phyloP scores from a whole-genome alignment of 2,113 vertebrate genomes.

The Pristiophorus japonicus region DNA sequence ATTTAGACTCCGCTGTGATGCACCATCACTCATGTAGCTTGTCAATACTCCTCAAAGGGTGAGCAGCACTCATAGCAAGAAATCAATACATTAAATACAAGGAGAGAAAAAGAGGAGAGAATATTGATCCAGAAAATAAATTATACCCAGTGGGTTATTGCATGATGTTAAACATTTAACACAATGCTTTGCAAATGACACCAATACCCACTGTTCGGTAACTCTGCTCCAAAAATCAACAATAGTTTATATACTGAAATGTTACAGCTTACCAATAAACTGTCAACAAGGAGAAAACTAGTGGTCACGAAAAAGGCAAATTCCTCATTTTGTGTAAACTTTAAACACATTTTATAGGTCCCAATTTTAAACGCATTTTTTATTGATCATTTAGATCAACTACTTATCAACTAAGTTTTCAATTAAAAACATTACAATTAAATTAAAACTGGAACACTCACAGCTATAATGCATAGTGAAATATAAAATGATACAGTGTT shows the following conservation, averaged over 20 bases:
- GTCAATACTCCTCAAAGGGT: background rate
- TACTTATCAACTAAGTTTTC: no score
- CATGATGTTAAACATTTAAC: background rate
- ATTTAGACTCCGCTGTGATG: background rate
- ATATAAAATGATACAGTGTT: no score
- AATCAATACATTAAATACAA: background rate
- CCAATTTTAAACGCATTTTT: background rate
- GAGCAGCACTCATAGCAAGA: background rate
- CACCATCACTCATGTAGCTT: background rate
- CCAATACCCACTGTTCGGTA: background rate
- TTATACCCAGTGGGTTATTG: background rate
- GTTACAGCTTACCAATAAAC: background rate
- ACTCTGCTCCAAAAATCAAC: background rate
- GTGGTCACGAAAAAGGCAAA: background rate
- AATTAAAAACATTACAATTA: no score
- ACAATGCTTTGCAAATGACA: background rate
- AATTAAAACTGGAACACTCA: no score
- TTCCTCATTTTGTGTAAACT: background rate
- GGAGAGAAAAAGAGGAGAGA: background rate
- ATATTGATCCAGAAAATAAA: background rate
- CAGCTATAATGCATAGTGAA: no score
- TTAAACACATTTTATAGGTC: background rate
- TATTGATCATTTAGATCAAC: background rate
- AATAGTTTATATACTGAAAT: background rate
- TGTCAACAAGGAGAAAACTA: background rate